Evolutionary conservation across 1,140 invertebrate species (phyloP).

Genomic region (Harlomillsia oculata): DNA sequence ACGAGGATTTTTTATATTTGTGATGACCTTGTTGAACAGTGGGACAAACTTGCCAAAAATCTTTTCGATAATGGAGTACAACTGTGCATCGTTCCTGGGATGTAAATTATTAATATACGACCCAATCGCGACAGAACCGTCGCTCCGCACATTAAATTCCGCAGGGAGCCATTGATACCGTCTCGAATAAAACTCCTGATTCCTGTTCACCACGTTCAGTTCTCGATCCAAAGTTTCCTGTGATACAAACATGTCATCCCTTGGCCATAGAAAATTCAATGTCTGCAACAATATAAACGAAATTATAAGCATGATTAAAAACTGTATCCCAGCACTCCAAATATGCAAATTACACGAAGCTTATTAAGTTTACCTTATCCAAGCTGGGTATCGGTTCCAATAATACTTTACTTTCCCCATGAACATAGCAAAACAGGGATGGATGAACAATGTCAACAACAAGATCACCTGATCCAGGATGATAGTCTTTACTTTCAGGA

Average conservation of each 20-base stretch:
- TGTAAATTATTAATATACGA: slow-evolving; percentile 25
- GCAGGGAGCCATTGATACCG: slow-evolving; percentile 14
- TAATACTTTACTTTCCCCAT: neutral
- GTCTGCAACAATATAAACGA: too few relatives aligned
- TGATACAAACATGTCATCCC: too few relatives aligned
- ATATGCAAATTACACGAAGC: neutral
- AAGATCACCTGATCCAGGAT: slow-evolving; percentile 8
- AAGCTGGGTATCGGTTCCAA: neutral
- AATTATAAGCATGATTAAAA: too few relatives aligned
- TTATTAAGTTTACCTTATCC: neutral
- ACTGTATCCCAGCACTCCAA: too few relatives aligned
- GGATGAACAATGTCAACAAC: slow-evolving; percentile 19
- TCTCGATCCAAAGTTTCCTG: too few relatives aligned
- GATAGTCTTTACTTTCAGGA: slow-evolving; percentile 1
- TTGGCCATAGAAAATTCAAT: too few relatives aligned
- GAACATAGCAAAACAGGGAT: slow-evolving; percentile 15
- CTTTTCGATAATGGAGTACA: slow-evolving; percentile 4
- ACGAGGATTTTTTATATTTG: neutral
- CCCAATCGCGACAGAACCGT: slow-evolving; percentile 8
- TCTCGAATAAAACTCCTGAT: too few relatives aligned
- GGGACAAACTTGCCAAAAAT: slow-evolving; percentile 18
- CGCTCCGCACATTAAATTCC: slow-evolving; percentile 7
- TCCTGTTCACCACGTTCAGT: too few relatives aligned
- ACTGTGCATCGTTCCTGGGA: neutral
- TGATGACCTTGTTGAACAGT: slow-evolving; percentile 12